Evolutionary conservation across 2,113 vertebrate species (phyloP).

Genomic region (Brachypodius melanocephalos): DNA sequence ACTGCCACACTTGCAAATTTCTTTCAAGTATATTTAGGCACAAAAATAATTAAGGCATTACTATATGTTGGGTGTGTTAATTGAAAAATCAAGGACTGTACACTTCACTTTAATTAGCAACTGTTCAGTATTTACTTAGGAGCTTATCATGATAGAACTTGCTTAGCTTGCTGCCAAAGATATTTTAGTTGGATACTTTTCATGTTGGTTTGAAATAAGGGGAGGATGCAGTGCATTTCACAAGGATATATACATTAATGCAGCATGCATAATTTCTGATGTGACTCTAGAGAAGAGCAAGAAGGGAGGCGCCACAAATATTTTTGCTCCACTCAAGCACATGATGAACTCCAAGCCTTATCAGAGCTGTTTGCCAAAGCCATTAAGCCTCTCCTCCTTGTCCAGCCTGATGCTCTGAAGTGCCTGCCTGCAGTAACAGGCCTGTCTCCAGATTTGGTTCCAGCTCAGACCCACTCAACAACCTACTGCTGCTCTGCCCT

Average conservation of each 20-base stretch:
- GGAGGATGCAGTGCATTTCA: neutral
- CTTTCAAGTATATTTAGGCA: conserved; percentile 17
- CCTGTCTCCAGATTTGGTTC: neutral
- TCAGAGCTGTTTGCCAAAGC: neutral
- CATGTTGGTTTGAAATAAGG: neutral
- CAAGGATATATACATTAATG: neutral
- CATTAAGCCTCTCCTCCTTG: neutral
- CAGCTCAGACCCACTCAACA: neutral
- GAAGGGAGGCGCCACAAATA: neutral
- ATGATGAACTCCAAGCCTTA: neutral
- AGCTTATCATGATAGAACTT: neutral
- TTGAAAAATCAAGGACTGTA: conserved; percentile 17
- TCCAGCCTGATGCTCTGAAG: neutral
- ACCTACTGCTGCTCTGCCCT: neutral
- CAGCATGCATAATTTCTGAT: neutral
- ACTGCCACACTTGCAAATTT: neutral
- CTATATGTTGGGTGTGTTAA: neutral
- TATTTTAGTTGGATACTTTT: neutral
- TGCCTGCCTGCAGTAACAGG: neutral
- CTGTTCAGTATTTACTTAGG: neutral
- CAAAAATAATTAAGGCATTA: conserved; percentile 21
- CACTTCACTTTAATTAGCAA: conserved; percentile 43
- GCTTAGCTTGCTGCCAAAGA: neutral
- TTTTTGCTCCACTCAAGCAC: neutral
- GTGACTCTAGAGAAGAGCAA: neutral